Conservation (phyloP, 2,797 vertebrate genomes). For the Spea hammondii region DNA sequence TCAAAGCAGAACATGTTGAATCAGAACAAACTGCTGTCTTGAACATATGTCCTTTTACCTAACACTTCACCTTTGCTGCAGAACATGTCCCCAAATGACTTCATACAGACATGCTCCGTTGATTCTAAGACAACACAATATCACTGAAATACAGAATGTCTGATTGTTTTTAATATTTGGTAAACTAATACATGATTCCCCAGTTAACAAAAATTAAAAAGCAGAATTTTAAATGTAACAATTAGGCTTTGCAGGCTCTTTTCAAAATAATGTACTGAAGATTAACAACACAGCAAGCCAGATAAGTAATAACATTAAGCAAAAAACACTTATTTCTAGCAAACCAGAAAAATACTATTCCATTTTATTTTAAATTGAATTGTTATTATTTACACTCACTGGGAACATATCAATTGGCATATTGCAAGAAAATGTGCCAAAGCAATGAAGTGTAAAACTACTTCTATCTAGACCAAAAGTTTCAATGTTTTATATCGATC, state of each 20-base stretch:
- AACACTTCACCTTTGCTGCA: neutral
- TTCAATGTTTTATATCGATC: slow-evolving; percentile 6
- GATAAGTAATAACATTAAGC: neutral
- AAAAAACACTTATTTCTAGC: slow-evolving; percentile 4
- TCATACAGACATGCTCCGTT: neutral
- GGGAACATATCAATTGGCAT: slow-evolving; percentile 11
- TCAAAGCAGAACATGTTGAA: neutral
- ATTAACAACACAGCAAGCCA: too few species aligned
- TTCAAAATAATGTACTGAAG: too few species aligned
- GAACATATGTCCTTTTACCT: neutral
- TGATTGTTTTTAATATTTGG: too few species aligned
- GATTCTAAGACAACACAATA: too few species aligned
- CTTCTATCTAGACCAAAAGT: neutral
- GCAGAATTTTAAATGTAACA: too few species aligned
- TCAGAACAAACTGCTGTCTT: neutral
- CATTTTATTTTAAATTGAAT: neutral
- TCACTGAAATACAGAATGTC: too few species aligned
- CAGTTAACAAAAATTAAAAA: too few species aligned
- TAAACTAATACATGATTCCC: too few species aligned
- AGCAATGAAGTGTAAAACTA: slow-evolving; percentile 13
- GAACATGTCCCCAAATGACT: neutral
- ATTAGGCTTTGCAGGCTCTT: too few species aligned
- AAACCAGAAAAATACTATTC: neutral
- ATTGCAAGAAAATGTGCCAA: slow-evolving; percentile 13
- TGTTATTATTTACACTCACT: slow-evolving; percentile 16